Base-by-base conservation (phyloP, 2,888 invertebrate species). In the Drosophila infuscata region DNA sequence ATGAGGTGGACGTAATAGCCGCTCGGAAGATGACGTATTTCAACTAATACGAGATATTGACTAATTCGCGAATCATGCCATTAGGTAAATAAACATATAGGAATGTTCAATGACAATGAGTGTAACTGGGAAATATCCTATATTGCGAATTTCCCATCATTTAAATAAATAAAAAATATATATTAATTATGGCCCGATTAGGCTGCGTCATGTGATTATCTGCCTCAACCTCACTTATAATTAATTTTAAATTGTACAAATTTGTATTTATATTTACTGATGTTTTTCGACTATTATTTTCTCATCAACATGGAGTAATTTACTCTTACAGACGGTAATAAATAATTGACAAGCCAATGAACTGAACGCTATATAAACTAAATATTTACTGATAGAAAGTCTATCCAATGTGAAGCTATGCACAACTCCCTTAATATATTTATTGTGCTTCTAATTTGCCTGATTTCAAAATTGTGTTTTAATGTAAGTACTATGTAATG, bases 21-120 rank as follows among this genome's bases (percentile, higher is more conserved):
- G 11, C 17, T 54, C 12, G 20, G 3, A 20, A 46, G 20, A 74
- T 86, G 83, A 84, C 83, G 83, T 83, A 66, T 49, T 60, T 74
- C 54, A n/a, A 49, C 60, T 61, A 70, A 63, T 56, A 35, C 17
- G 25, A 64, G 61, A 68, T 86, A 75, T 67, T 85, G 80, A 70
- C 60, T 70, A 66, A 69, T 15, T 46, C 32, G 20, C 46, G 41
- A 69, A 77, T 38, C 20, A 15, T 29, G 9, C 20, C 12, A 46
- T 46, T 20, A 7, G 20, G 12, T 46, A 46, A 15, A 46, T 20
- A 20, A 3, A 20, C 7, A 20, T 7, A 46, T 7, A 20, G 0
- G 3, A 20, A 7, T 15, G 3, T 15, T 46, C 3, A 1, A 7
- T 8, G 20, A 7, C 4, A 46, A 0, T 15, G 0, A 20, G 20